Evolutionary conservation across 2,888 invertebrate species (phyloP).

Genomic region (Perizoma flavofasciatum): DNA sequence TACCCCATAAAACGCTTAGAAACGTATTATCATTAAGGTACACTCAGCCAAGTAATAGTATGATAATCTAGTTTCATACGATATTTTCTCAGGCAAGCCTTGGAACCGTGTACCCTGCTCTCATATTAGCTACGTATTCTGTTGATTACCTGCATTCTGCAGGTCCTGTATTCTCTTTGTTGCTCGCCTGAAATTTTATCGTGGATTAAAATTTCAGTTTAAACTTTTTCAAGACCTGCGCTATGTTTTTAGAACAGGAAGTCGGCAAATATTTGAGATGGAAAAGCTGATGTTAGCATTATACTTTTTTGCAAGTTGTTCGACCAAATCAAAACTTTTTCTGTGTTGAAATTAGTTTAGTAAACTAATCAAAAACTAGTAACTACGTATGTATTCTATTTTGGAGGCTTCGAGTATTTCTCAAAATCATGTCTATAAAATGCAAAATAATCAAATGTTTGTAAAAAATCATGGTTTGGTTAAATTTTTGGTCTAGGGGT

Average conservation of each 20-base stretch:
- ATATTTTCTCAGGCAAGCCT: conserved; percentile 7
- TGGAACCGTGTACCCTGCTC: background rate
- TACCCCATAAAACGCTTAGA: conserved; percentile 2
- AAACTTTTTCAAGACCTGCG: conserved; percentile 7
- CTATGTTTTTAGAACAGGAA: conserved; percentile 7
- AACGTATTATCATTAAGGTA: conserved; percentile 10
- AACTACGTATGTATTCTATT: too few species aligned
- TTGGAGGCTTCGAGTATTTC: too few species aligned
- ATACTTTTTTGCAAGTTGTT: too few species aligned
- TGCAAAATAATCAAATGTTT: too few species aligned
- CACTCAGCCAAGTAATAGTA: conserved; percentile 11
- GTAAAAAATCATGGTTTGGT: too few species aligned
- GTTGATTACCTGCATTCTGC: conserved; percentile 5
- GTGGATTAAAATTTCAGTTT: conserved; percentile 1
- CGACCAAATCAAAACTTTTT: too few species aligned
- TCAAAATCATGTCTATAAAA: too few species aligned
- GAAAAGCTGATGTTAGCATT: background rate
- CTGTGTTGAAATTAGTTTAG: too few species aligned
- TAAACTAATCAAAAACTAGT: too few species aligned
- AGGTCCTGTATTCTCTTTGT: conserved; percentile 10
- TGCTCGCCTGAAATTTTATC: conserved; percentile 8
- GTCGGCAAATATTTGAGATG: conserved; percentile 7
- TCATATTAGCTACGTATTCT: conserved; percentile 3
- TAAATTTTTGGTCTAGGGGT: too few species aligned
- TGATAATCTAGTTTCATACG: conserved; percentile 5